Evolutionary conservation across 2,888 invertebrate species (phyloP).

Genomic region (Nymphalis polychloros): DNA sequence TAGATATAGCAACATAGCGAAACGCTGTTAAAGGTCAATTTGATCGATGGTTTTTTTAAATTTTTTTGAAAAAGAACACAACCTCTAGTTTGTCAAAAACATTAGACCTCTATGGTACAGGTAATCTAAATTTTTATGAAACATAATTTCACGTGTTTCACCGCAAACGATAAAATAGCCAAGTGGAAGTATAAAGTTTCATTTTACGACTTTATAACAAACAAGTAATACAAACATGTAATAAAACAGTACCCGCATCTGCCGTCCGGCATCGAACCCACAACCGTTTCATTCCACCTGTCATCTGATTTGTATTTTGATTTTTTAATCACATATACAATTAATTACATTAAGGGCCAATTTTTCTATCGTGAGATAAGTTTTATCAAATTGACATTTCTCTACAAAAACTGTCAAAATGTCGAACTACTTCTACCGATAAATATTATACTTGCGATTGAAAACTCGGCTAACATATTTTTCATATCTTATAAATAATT

Average conservation of each 20-base stretch:
- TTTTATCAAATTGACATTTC: no score
- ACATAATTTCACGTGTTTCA: slow-evolving; percentile 14
- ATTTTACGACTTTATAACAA: slow-evolving; percentile 46
- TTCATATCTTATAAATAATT: no score
- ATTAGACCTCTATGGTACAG: background rate
- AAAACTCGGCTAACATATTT: no score
- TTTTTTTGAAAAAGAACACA: background rate
- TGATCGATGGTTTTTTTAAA: background rate
- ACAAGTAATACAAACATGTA: slow-evolving; percentile 38
- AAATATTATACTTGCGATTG: no score
- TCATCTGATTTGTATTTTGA: slow-evolving; percentile 49
- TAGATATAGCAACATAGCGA: no score
- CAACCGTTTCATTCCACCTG: slow-evolving; percentile 47
- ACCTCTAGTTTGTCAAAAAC: background rate
- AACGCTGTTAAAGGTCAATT: no score
- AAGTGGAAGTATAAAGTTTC: slow-evolving; percentile 30
- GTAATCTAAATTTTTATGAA: slow-evolving; percentile 6
- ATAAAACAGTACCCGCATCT: slow-evolving; percentile 51
- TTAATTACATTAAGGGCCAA: slow-evolving; percentile 2
- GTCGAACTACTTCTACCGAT: no score
- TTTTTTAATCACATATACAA: slow-evolving; percentile 36
- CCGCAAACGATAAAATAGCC: slow-evolving; percentile 25
- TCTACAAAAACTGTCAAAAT: no score
- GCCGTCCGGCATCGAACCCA: slow-evolving; percentile 46
- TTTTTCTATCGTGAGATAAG: no score